Base-by-base conservation (phyloP, 2,797 vertebrate species). In the Petrocephalus schoutedeni region DNA sequence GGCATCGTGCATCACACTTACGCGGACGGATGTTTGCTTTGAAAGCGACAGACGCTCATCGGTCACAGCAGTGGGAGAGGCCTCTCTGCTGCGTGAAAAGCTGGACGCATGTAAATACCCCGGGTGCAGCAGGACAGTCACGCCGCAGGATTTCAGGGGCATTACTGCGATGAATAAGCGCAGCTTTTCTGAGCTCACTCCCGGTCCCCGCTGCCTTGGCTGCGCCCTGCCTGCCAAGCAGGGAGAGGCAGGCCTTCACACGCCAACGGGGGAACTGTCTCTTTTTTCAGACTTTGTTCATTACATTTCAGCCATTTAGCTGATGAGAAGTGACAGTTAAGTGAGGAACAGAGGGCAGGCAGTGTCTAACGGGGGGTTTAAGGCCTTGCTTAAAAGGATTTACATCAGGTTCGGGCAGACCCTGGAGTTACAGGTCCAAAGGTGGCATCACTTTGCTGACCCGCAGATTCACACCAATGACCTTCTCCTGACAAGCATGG, bases 1-100 rank as follows among this genome's bases (percentile, higher is more conserved):
- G 32, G 84, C 19, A 67, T 85, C 19, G n/a, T 85, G 82, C 82
- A 56, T 88, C 14, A 36, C 71, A 36, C 54, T 82, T 51, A 87
- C 36, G n/a, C 54, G 77, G 41, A 36, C n/a, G 59, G 41, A 82
- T 53, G 77, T 83, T 56, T 80, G 32, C 77, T 88, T 59, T 59
- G 45, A 84, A 88, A 83, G 41, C 21, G 49, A 32, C 56, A 58
- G 19, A 54, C 5, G 32, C n/a, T 12, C 56, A 36, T 59, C 32
- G 19, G 84, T 86, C 84, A 57, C 84, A 36, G 56, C 84, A 41
- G 6, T 41, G 84, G 16, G 84, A 58, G 56, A 59, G 59, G 54
- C 32, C 0, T 12, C 53, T 54, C 10, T 10, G 28, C 21, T 85
- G 54, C 2, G 23, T 85, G 54, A 85, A 85, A n/a, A 57, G 23